Conservation (phyloP, 1,140 invertebrate species). For the Atta texana region DNA sequence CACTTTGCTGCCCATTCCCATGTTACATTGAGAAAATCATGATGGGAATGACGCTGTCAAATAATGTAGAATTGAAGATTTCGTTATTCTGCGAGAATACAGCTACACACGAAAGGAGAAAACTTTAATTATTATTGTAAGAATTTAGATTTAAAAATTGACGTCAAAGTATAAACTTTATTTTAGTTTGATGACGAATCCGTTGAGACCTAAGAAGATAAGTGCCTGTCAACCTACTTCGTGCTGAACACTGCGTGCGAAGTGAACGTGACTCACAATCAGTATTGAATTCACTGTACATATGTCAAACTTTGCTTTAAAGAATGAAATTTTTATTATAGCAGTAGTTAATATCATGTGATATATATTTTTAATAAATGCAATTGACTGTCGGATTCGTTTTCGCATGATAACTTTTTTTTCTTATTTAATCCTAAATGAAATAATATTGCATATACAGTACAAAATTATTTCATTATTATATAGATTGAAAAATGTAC, state of each 20-base stretch:
- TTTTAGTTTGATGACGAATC: slow-evolving; percentile 14
- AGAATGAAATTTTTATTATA: neutral
- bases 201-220: slow-evolving; percentile 9
- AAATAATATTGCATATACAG: neutral
- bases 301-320: neutral
- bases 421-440: neutral
- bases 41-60: slow-evolving; percentile 38
- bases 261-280: slow-evolving; percentile 18
- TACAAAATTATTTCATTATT: slow-evolving; percentile 5
- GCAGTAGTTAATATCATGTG: neutral
- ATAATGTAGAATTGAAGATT: neutral
- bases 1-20: slow-evolving; percentile 66
- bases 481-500: neutral
- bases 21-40: slow-evolving; percentile 67
- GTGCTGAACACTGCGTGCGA: slow-evolving; percentile 10
- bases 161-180: slow-evolving; percentile 24
- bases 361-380: slow-evolving; percentile 6
- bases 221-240: slow-evolving; percentile 51
- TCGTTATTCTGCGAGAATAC: neutral
- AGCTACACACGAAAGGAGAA: neutral
- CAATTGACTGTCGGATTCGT: neutral
- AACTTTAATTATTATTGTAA: slow-evolving; percentile 1
- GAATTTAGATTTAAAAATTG: slow-evolving; percentile 31
- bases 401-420: neutral
- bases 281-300: slow-evolving; percentile 17